Evolutionary conservation across 1,140 invertebrate genomes (phyloP).

Genomic region (Lucilia cuprina): DNA sequence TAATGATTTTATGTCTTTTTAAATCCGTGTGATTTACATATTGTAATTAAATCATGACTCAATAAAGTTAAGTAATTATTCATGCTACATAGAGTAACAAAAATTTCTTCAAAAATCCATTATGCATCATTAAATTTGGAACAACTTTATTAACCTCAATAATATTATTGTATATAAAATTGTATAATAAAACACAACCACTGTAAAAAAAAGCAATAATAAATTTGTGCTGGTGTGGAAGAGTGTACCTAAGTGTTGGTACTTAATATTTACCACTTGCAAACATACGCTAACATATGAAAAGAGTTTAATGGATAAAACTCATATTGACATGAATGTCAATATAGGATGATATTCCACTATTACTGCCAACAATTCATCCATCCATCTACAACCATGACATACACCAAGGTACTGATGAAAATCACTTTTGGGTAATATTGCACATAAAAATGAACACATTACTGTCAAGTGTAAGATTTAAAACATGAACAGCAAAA

Average conservation of each 20-base stretch:
- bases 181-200: not conserved
- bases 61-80: not conserved
- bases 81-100: not conserved
- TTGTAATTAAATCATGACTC: not conserved
- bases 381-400: not conserved
- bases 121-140: conserved; percentile 29
- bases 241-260: not conserved
- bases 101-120: not conserved
- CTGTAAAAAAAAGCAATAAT: not conserved
- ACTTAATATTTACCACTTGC: not conserved
- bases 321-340: conserved; percentile 30
- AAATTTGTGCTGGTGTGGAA: not conserved
- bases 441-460: conserved; percentile 31
- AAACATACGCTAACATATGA: not conserved
- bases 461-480: conserved; percentile 33
- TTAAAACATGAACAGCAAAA: conserved; percentile 22
- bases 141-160: conserved; percentile 32
- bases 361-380: not conserved
- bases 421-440: conserved; percentile 33
- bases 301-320: conserved; percentile 23
- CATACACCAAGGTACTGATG: conserved; percentile 20
- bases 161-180: conserved; percentile 13
- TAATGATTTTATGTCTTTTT: not conserved
- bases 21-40: not conserved
- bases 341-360: conserved; percentile 28